phyloP scores from a whole-genome alignment of 2,888 invertebrate genomes.

The Timema podura region DNA sequence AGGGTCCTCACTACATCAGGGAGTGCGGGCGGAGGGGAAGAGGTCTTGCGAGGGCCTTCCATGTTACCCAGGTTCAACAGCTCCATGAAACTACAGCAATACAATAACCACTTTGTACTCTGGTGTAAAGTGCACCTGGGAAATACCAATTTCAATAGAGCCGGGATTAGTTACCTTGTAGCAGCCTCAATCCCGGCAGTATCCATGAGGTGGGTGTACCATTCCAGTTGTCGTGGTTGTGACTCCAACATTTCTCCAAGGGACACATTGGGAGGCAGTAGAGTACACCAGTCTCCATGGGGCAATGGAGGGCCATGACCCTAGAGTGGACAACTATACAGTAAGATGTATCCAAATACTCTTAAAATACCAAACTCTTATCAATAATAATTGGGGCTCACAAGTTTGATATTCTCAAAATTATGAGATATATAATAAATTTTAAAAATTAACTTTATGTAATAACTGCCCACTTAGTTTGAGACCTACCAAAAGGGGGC shows the following conservation, averaged over 20 bases:
- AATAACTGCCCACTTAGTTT: no score
- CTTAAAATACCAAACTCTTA: no score
- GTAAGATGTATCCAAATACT: no score
- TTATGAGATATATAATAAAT: no score
- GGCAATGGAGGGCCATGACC: no score
- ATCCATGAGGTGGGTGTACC: constrained; percentile 55
- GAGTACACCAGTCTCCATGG: constrained; percentile 39
- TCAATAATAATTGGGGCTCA: no score
- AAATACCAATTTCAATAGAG: background rate
- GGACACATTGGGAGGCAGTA: constrained; percentile 54
- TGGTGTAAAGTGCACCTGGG: constrained; percentile 30
- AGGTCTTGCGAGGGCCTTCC: constrained; percentile 35
- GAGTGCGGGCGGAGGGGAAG: constrained; percentile 27
- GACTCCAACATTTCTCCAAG: constrained; percentile 51
- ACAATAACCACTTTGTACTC: background rate
- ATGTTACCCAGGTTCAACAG: constrained; percentile 36
- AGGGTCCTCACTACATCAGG: constrained; percentile 30
- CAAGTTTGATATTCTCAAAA: no score
- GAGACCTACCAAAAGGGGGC: no score
- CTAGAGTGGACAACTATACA: no score
- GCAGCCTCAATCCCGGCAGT: constrained; percentile 54
- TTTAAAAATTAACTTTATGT: no score
- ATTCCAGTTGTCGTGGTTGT: constrained; percentile 46
- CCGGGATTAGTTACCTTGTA: constrained; percentile 48
- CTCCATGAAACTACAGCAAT: constrained; percentile 28